Evolutionary conservation across 2,888 invertebrate genomes (phyloP), one percentile per base, ranked within the genome.

Genomic region (Nemapogon koenigi): DNA sequence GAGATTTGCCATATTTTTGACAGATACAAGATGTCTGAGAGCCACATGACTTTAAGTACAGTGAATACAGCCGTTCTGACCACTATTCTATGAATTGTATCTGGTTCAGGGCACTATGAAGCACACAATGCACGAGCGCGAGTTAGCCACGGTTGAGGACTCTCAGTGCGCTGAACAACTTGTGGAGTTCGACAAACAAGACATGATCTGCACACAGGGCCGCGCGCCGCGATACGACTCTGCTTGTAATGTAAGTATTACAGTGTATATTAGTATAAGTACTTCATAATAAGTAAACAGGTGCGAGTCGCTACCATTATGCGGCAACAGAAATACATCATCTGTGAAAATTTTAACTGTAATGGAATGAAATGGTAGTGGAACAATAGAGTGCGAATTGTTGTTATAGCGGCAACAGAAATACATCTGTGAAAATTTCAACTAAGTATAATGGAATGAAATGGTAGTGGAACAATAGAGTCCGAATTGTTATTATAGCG

Each of bases 41-140:
- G n/a, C n/a, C n/a, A n/a, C n/a, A n/a, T n/a, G n/a, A n/a, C n/a
- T n/a, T n/a, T n/a, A n/a, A n/a, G n/a, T n/a, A n/a, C n/a, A n/a
- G 38, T 37, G 41, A 41, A 41, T 22, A 25, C n/a, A 16, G 13
- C 16, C n/a, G 19, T 18, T 32, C 36, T n/a, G 38, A 35, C 19
- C 27, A 18, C 37, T 14, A 28, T 26, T 7, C 14, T 27, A 28
- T 26, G 7, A 8, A 35, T n/a, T n/a, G n/a, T n/a, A n/a, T n/a
- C n/a, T n/a, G n/a, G n/a, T 35, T 6, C 55, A 76, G 76, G 76
- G 68, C 13, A 53, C 55, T 14, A 76, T 78, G 76, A 63, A 72
- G n/a, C 53, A 52, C 17, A 52, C 64, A 1, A 72, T 76, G 75
- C 76, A 76, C 50, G 69, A 46, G n/a, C 70, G 67, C 66, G 60